Base-by-base conservation (phyloP, 2,113 vertebrate species). In the Bagarius yarrelli region DNA sequence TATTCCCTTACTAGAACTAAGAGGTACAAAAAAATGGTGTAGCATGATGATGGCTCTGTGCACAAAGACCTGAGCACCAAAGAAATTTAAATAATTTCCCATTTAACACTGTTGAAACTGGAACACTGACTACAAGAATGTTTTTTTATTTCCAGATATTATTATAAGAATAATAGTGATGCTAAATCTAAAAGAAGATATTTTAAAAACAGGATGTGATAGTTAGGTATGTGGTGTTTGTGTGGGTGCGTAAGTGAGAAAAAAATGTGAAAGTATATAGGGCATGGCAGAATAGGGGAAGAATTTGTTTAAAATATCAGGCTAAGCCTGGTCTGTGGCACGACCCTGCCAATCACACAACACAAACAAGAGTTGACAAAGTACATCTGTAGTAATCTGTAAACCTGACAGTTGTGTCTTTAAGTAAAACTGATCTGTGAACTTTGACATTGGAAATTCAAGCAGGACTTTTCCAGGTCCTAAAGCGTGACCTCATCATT, bases 401-500 rank as follows among this genome's bases (percentile, higher is more conserved):
- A 83, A 67, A 60, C 74, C 25, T 47, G 47, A 73, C 61, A 72
- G 18, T 79, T 47, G 16, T 47, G 61, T 69, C 52, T 36, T 36
- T 36, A 53, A 60, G 55, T 67, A 69, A 47, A 78, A 23, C 36
- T 34, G 21, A 81, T 69, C 71, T 66, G 27, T 82, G 71, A 80
- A 72, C 67, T 83, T 76, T 81, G 78, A 77, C 78, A 82, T 67
- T 32, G 56, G 50, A 82, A 73, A 70, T 67, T 36, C 27, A 72
- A 72, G 61, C 19, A 27, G 23, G 32, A 64, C 71, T 21, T 63
- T 75, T 82, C 77, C 19, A 66, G 57, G 34, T 63, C 78, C 76
- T 73, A 60, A 85, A 69, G 67, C 74, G 23, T 83, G 60, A 83
- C 66, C 81, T 83, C 59, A 83, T 81, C 67, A 74, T 78, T 53